phyloP scores from a whole-genome alignment of 2,113 vertebrate genomes.

The Eulemur macaco region DNA sequence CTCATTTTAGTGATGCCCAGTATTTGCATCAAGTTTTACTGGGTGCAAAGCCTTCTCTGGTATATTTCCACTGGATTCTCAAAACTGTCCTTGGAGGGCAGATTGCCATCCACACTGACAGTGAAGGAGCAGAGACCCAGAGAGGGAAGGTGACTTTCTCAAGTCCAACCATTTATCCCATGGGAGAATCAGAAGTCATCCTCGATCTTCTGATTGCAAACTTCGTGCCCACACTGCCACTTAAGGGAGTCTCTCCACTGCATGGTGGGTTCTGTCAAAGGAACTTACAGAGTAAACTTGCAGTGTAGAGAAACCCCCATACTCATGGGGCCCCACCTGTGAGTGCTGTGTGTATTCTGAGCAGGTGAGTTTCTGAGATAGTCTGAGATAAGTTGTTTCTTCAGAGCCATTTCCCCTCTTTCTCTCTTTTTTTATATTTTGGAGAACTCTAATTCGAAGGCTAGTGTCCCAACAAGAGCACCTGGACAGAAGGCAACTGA shows the following conservation, averaged over 20 bases:
- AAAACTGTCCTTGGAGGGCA: background rate
- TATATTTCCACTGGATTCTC: background rate
- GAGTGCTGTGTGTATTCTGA: background rate
- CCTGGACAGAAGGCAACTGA: constrained; percentile 60
- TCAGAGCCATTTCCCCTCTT: background rate
- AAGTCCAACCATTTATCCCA: background rate
- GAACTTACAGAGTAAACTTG: no score
- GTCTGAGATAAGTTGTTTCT: background rate
- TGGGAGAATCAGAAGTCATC: background rate
- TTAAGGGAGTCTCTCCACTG: rapidly evolving
- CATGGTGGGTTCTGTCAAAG: background rate
- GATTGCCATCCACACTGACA: no score
- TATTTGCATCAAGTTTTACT: background rate
- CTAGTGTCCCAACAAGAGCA: constrained; percentile 52
- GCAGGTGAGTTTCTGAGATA: background rate
- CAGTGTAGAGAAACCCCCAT: no score
- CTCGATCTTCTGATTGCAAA: background rate
- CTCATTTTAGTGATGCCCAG: background rate
- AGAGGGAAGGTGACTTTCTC: background rate
- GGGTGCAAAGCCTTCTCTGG: background rate
- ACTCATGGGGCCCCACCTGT: rapidly evolving
- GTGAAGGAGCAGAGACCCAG: background rate
- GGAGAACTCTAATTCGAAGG: constrained; percentile 64
- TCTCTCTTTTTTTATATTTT: background rate
- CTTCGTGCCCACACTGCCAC: background rate